Conservation (phyloP, 2,797 vertebrate species). For the Megalops cyprinoides region DNA sequence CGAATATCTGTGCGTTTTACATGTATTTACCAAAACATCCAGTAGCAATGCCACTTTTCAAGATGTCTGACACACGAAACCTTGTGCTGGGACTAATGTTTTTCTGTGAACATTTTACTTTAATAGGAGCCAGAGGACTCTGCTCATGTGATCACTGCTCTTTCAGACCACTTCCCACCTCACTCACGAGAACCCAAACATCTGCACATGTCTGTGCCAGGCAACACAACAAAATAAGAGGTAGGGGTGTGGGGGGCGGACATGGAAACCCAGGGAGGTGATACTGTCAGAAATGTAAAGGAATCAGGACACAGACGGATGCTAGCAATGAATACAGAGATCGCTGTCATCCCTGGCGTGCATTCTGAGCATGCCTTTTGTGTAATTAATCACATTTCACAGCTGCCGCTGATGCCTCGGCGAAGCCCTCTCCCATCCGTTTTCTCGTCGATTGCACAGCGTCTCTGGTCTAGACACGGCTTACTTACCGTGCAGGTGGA, state of each 20-base stretch:
- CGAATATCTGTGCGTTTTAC: too few species aligned
- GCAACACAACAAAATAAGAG: not conserved
- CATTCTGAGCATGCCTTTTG: not conserved
- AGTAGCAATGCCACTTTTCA: too few species aligned
- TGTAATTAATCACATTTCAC: not conserved
- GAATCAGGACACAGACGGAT: not conserved
- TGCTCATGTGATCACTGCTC: too few species aligned
- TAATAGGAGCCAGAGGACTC: too few species aligned
- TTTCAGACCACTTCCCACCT: too few species aligned
- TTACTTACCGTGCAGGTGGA: not conserved
- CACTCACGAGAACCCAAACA: not conserved
- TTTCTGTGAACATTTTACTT: too few species aligned
- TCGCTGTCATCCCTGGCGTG: too few species aligned
- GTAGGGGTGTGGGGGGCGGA: not conserved
- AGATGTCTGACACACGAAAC: too few species aligned
- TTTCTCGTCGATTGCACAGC: not conserved
- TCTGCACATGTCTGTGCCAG: not conserved
- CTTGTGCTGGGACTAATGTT: too few species aligned
- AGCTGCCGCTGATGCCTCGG: not conserved
- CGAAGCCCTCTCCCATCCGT: not conserved
- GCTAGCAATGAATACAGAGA: not conserved
- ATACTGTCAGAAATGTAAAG: not conserved
- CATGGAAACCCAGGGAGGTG: not conserved
- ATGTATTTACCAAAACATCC: too few species aligned
- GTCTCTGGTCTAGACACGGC: not conserved